These are phyloP conservation scores for Lasioglossum malachurum DNA, from an alignment of 2,888 invertebrate species.

Conservation along the genomic window DNA sequence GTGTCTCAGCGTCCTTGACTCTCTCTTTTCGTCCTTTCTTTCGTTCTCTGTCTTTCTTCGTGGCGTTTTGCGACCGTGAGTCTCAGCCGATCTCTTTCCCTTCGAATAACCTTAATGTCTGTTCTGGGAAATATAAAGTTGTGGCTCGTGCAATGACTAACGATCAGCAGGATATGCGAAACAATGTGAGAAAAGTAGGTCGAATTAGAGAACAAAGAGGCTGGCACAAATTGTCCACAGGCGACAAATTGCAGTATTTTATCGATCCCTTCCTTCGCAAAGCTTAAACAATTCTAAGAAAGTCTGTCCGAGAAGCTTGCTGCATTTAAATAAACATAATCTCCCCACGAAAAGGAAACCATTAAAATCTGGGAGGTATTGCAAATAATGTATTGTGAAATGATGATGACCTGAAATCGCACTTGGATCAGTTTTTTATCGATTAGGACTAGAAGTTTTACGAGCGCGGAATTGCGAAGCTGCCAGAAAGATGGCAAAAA, in stretches of 20 bases:
- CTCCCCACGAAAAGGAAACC: not conserved
- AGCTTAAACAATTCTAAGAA: not conserved
- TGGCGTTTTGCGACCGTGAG: constrained; percentile 65
- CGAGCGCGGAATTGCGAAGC: no score
- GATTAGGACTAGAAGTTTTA: no score
- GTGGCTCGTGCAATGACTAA: constrained; percentile 52
- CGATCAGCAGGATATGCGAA: constrained; percentile 35
- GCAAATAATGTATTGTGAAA: not conserved
- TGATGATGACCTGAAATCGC: no score
- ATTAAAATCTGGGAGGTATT: not conserved
- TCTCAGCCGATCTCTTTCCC: constrained; percentile 68
- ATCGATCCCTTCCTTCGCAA: not conserved
- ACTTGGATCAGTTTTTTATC: no score
- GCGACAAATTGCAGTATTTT: not conserved
- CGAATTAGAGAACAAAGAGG: constrained; percentile 41
- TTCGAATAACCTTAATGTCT: constrained; percentile 66
- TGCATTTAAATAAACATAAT: not conserved
- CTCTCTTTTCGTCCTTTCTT: constrained; percentile 32
- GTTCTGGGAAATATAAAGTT: constrained; percentile 59
- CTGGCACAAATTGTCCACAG: not conserved
- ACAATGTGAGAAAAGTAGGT: constrained; percentile 56
- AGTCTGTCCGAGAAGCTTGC: no score
- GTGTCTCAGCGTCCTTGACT: constrained; percentile 44
- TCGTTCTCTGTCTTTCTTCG: constrained; percentile 29
- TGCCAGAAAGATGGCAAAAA: no score